These are phyloP conservation scores for Heliocidaris erythrogramma DNA, from an alignment of 35 echinoderm and acorn worm species.

Conservation along the genomic window DNA sequence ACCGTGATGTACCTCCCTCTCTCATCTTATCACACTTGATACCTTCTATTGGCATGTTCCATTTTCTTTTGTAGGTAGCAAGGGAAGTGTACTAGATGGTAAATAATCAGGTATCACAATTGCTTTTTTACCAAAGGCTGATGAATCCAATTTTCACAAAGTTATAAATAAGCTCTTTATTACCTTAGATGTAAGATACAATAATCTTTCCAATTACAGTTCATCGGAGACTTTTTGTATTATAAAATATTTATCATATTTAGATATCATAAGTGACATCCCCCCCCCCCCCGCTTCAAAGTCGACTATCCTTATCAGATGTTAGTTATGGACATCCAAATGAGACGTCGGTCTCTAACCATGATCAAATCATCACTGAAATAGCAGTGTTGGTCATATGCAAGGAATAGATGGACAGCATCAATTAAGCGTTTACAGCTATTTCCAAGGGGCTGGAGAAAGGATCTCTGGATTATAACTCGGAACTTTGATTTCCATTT, in stretches of 20 bases:
- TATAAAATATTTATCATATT: background rate
- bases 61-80: background rate
- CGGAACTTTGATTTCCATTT: background rate
- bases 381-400: background rate
- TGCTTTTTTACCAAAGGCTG: background rate
- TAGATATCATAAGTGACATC: background rate
- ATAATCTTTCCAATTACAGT: background rate
- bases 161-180: background rate
- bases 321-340: background rate
- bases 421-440: background rate
- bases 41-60: background rate
- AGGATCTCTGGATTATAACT: background rate
- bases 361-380: background rate
- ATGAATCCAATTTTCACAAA: background rate
- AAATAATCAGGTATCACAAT: background rate
- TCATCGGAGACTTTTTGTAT: background rate
- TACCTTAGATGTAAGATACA: background rate
- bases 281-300: background rate
- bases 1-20: background rate
- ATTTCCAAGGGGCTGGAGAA: background rate
- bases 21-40: background rate
- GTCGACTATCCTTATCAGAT: background rate
- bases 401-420: background rate
- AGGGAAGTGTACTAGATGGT: background rate
- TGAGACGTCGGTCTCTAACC: background rate